These are phyloP conservation scores for Mirounga angustirostris DNA, from an alignment of 2,113 vertebrate species.

Conservation along the genomic window DNA sequence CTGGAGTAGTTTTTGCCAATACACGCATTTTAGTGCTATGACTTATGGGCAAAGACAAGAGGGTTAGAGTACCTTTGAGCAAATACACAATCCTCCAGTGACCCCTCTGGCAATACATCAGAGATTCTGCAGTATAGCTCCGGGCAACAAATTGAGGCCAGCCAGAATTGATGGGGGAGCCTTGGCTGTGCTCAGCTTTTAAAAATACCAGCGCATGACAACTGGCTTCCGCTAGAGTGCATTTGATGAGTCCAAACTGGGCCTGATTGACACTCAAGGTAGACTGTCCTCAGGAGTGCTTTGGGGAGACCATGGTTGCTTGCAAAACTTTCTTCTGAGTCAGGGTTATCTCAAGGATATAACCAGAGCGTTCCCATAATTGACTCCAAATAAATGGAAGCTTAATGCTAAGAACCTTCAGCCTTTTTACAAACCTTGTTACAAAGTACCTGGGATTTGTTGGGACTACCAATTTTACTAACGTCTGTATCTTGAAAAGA, in stretches of 20 bases:
- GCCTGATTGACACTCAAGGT: not conserved
- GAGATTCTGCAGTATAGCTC: slow-evolving; percentile 61
- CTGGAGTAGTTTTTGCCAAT: slow-evolving; percentile 52
- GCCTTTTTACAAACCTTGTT: not conserved
- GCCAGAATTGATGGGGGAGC: not conserved
- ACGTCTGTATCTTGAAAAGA: slow-evolving; percentile 48
- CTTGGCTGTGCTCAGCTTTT: not conserved
- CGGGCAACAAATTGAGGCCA: slow-evolving; percentile 65
- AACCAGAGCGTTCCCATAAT: not conserved
- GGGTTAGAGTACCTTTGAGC: slow-evolving; percentile 63
- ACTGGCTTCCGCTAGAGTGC: not conserved
- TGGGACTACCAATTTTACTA: not conserved
- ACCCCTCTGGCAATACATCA: slow-evolving; percentile 74
- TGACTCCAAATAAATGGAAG: slow-evolving; percentile 39
- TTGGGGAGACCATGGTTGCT: not conserved
- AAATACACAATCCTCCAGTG: slow-evolving; percentile 65
- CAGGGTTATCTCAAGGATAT: not conserved
- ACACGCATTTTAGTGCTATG: slow-evolving; percentile 52
- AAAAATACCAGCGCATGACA: not conserved
- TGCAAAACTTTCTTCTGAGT: slow-evolving; percentile 44
- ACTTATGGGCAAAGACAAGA: slow-evolving; percentile 68
- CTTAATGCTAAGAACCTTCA: not conserved
- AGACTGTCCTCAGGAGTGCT: not conserved
- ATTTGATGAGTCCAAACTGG: not conserved
- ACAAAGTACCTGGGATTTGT: not conserved